Evolutionary conservation across 1,140 invertebrate species (phyloP), one percentile per base, ranked within the genome.

Genomic region (Drosophila nigromelanica): DNA sequence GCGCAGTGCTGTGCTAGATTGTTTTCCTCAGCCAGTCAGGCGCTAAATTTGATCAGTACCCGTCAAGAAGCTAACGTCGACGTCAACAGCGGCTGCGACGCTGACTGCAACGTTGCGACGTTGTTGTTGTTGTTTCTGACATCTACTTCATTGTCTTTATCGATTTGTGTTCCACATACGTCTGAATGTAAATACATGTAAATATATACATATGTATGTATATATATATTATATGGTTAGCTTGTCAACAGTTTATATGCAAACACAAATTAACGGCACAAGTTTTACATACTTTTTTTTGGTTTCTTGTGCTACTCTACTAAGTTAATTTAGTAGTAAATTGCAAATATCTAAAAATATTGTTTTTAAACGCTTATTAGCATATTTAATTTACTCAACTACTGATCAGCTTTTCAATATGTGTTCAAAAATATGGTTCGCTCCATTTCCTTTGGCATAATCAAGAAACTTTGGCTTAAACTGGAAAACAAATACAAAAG

Each of bases 141-240:
- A 35, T 12, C 37, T 24, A 55, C 39, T 60, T 55, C 37, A 40
- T 67, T 71, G 61, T 74, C 43, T 74, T 68, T 56, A 55, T 71
- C 47, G 64, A 63, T 55, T 48, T 62, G 48, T 24, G 18, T 56
- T 37, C 30, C 43, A 27, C 15, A 48, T 40, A 21, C 21, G 48
- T 21, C 10, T 10, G 33, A 18, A 56, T 15, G 14, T 18, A 42
- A 5, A 39, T 27, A 11, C 8, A 21, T 45, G 6, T 45, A 18
- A 6, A 42, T 15, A 37, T 21, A 39, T n/a, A 8, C 1, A 27
- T 55, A 27, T 42, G 14, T 42, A 39, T 50, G 1, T 11, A 12
- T 5, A 4, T 12, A 47, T 50, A 24, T 40, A 6, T n/a, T 14
- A 10, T 15, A 6, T 51, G 50, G 39, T 43, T 27, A 43, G 18